A percentile compares a stretch with the other conserved stretches of the same genome.
These are phyloP conservation scores for Megastigmus dorsalis DNA, from an alignment of 2,888 invertebrate species.

Conservation along the genomic window DNA sequence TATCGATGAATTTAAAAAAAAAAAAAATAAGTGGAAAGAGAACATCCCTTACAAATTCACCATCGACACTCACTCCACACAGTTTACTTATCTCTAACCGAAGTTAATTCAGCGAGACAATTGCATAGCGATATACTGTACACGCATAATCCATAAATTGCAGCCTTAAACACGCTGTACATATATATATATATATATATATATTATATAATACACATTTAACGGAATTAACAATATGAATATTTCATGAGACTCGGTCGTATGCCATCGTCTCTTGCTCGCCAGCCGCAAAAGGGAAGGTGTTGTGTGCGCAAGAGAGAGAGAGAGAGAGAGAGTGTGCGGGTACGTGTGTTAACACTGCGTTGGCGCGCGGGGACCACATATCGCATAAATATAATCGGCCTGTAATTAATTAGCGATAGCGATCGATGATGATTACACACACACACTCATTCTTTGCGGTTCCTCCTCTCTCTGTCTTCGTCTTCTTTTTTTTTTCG, in stretches of 20 bases:
- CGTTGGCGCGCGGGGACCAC: too few relatives aligned
- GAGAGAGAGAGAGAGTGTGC: too few relatives aligned
- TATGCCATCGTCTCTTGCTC: too few relatives aligned
- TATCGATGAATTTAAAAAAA: too few relatives aligned
- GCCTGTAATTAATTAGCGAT: constrained; percentile 52
- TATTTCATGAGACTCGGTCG: constrained; percentile 37
- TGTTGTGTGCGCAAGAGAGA: too few relatives aligned
- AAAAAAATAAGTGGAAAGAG: too few relatives aligned
- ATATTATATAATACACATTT: constrained; percentile 5
- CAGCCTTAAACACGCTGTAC: background rate
- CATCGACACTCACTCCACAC: background rate
- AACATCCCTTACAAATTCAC: too few relatives aligned
- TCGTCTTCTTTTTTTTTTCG: too few relatives aligned
- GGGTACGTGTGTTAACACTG: constrained; percentile 8
- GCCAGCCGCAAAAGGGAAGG: too few relatives aligned
- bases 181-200: background rate
- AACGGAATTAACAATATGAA: constrained; percentile 30
- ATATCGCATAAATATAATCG: constrained; percentile 34
- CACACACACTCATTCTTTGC: too few relatives aligned
- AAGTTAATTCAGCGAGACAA: constrained; percentile 17
- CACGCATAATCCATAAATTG: background rate
- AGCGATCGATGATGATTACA: constrained; percentile 35
- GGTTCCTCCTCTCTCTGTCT: too few relatives aligned
- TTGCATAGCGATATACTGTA: background rate
- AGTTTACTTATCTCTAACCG: background rate